phyloP scores from a whole-genome alignment of 1,140 invertebrate genomes.

The Diorhabda elongata region DNA sequence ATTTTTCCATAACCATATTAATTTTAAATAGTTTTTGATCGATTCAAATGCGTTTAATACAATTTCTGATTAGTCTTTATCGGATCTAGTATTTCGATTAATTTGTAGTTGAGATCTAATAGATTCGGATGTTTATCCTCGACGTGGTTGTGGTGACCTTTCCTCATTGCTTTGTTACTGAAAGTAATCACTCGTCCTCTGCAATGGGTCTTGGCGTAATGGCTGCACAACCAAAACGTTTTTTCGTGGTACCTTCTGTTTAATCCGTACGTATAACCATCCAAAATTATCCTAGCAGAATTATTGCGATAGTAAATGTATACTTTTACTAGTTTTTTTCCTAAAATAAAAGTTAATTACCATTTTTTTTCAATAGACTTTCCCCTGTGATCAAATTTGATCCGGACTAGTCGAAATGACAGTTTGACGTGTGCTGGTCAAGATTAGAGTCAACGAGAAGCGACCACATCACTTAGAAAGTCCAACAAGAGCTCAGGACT shows the following conservation, averaged over 20 bases:
- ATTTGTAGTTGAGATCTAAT: constrained; percentile 4
- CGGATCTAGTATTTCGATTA: neutral
- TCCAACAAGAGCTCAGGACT: too few relatives aligned
- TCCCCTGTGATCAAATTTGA: too few relatives aligned
- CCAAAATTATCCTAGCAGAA: constrained; percentile 14
- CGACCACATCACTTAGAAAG: too few relatives aligned
- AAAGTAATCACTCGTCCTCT: constrained; percentile 18
- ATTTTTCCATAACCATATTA: too few relatives aligned
- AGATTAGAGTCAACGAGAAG: too few relatives aligned
- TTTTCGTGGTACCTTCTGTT: constrained; percentile 18
- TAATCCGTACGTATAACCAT: constrained; percentile 15
- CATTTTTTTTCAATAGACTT: neutral
- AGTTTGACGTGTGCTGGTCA: too few relatives aligned
- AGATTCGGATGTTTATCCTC: neutral
- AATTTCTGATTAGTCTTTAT: neutral
- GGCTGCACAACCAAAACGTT: constrained; percentile 21
- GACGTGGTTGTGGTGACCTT: constrained; percentile 15
- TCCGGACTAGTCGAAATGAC: too few relatives aligned
- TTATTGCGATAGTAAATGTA: constrained; percentile 11
- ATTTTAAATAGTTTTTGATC: too few relatives aligned
- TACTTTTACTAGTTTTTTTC: constrained; percentile 12
- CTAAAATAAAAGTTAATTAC: neutral
- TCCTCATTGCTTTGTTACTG: constrained; percentile 11
- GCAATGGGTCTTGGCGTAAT: constrained; percentile 14
- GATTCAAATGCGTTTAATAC: too few relatives aligned